These are phyloP conservation scores for Nephrotoma flavescens DNA, from an alignment of 2,888 invertebrate species.

Conservation along the genomic window DNA sequence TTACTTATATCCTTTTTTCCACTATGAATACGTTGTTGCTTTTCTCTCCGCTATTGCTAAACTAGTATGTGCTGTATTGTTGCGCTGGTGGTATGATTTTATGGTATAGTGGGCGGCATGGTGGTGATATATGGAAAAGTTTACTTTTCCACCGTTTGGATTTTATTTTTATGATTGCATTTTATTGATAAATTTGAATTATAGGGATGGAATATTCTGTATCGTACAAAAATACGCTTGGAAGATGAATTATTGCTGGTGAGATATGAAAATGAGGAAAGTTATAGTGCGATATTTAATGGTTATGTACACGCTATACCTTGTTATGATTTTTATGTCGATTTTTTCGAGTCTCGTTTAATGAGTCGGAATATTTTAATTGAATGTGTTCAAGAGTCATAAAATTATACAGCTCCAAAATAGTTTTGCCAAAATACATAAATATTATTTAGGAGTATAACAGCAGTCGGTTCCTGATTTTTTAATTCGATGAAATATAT, in stretches of 20 bases:
- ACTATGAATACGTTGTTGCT: neutral
- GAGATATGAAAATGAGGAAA: neutral
- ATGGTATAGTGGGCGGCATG: neutral
- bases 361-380: neutral
- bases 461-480: neutral
- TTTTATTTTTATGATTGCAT: neutral
- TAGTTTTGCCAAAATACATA: neutral
- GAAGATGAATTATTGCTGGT: neutral
- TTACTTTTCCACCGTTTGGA: neutral
- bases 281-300: neutral
- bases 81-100: neutral
- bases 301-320: neutral
- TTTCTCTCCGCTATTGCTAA: neutral
- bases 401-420: neutral
- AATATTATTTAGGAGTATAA: neutral
- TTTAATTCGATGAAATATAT: neutral
- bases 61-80: neutral
- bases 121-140: neutral
- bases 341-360: neutral
- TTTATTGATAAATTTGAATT: neutral
- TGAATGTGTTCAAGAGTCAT: neutral
- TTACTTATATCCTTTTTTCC: neutral
- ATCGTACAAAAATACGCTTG: neutral
- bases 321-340: neutral
- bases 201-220: neutral